A percentile compares a stretch with the other conserved stretches of the same genome.
Evolutionary conservation across 1,140 invertebrate species (phyloP).

Genomic region (Physella acuta): DNA sequence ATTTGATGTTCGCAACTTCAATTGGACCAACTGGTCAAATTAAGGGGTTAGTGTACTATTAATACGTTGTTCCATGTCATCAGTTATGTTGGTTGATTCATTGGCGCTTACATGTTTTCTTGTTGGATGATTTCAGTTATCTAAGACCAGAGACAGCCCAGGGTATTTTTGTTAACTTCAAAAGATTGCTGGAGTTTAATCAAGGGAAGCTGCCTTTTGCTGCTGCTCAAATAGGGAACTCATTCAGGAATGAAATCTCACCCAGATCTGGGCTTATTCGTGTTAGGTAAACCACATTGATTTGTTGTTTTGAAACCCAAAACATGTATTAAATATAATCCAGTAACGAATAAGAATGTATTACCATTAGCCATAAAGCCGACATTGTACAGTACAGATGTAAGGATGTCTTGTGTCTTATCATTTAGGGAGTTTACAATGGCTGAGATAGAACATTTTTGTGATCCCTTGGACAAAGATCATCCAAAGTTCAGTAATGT

Average conservation of each 20-base stretch:
- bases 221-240: constrained; percentile 95
- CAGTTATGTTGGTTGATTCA: too few relatives aligned
- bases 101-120: too few relatives aligned
- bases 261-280: constrained; percentile 93
- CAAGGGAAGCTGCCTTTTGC: constrained; percentile 96
- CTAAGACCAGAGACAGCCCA: constrained; percentile 97
- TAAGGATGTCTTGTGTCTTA: constrained; percentile 4
- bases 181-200: constrained; percentile 94
- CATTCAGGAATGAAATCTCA: constrained; percentile 99
- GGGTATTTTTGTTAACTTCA: constrained; percentile 99
- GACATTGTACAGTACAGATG: neutral
- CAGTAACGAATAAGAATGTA: neutral
- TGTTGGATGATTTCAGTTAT: constrained; percentile 69
- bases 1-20: constrained; percentile 96
- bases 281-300: constrained; percentile 66
- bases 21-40: constrained; percentile 93
- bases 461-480: constrained; percentile 87
- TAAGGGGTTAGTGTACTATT: constrained; percentile 78
- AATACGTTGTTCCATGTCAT: too few relatives aligned
- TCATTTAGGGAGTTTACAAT: constrained; percentile 87
- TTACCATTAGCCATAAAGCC: neutral
- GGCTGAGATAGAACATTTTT: constrained; percentile 99
- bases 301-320: neutral
- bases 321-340: neutral
- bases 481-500: constrained; percentile 87